phyloP scores from a whole-genome alignment of 2,888 invertebrate genomes.

The Aplocera efformata region DNA sequence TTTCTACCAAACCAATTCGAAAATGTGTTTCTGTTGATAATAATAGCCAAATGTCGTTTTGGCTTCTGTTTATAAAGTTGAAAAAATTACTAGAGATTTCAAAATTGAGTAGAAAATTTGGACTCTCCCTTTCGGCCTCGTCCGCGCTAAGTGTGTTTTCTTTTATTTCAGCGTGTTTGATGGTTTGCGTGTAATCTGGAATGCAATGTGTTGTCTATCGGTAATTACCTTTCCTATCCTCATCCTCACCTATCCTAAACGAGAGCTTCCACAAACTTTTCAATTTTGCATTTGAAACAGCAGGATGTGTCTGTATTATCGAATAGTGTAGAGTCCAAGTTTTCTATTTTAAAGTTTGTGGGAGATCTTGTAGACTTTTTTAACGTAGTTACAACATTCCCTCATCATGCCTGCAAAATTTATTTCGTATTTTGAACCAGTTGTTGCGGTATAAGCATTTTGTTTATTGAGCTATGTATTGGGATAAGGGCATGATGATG shows the following conservation, averaged over 20 bases:
- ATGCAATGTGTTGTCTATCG: conserved; percentile 57
- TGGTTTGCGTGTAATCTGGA: conserved; percentile 80
- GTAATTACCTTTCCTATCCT: conserved; percentile 63
- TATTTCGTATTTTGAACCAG: too few species aligned
- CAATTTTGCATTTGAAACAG: conserved; percentile 23
- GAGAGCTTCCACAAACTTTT: conserved; percentile 69
- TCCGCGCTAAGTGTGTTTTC: conserved; percentile 42
- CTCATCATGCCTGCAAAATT: too few species aligned
- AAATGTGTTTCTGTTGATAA: too few species aligned
- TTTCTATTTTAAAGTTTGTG: conserved; percentile 61
- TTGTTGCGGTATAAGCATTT: too few species aligned
- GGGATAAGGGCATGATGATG: too few species aligned
- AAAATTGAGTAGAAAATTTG: conserved; percentile 58
- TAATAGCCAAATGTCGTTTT: too few species aligned
- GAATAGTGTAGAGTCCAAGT: conserved; percentile 59
- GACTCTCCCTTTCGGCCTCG: conserved; percentile 57
- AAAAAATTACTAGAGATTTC: conserved; percentile 34
- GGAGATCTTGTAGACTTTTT: conserved; percentile 45
- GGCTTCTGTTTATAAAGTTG: too few species aligned
- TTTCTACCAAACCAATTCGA: too few species aligned
- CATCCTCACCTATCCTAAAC: conserved; percentile 32
- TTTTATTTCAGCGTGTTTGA: conserved; percentile 77
- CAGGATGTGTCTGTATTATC: too few species aligned
- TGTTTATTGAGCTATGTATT: too few species aligned
- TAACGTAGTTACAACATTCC: too few species aligned